Base-by-base conservation (phyloP, 2,797 vertebrate genomes). In the Acanthiza pusilla region DNA sequence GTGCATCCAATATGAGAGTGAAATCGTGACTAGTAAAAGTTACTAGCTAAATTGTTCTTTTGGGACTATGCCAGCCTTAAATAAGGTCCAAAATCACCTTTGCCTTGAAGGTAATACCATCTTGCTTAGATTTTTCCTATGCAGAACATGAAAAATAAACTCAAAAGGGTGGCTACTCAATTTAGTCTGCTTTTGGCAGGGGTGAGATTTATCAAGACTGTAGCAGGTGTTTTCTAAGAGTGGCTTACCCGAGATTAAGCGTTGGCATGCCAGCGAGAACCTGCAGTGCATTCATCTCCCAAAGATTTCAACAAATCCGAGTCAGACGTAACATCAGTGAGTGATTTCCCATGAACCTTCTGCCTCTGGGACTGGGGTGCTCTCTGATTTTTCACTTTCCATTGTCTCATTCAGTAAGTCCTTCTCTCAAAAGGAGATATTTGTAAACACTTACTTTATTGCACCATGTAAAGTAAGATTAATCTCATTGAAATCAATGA, bases 301-400 rank as follows among this genome's bases (percentile, higher is more conserved):
- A 42, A 36, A 57, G 16, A 53, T 22, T 54, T 81, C 50, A 72
- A 38, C 23, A 82, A 61, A 65, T 57, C 30, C 1, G 0, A 82
- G 26, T 4, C 32, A 76, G n/a, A 7, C 0, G 2, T 40, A 47
- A 34, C 34, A 11, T 10, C 8, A 13, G 13, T 16, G 4, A 2
- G 3, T 63, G 54, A n/a, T 20, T 87, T 76, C 36, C 14, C 23
- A 3, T 36, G 57, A 55, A 38, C 8, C 16, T 32, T 3, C 22
- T 27, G 17, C 11, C 25, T 47, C 40, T 74, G 43, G 38, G 26
- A 27, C 17, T 15, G 8, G 18, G 5, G 5, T 30, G 15, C 6
- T 50, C 9, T 55, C 18, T 67, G 57, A 26, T 71, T 51, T 74
- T 78, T 80, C 30, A 16, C 2, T 72, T 92, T 45, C 14, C 23